Conservation (phyloP, 1,140 invertebrate species). For the Hypothenemus hampei region DNA sequence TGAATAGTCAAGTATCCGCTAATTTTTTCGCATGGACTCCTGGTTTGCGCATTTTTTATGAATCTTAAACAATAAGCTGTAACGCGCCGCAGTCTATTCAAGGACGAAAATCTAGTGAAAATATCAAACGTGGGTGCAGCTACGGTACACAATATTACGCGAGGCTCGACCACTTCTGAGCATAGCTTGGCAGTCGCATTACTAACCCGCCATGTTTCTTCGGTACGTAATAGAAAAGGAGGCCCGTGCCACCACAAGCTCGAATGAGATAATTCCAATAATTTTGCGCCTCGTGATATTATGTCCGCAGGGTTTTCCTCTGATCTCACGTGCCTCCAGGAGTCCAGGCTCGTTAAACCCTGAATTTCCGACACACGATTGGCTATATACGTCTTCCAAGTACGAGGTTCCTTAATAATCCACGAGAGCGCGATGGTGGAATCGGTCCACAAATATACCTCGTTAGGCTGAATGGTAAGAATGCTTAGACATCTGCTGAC, state of each 20-base stretch:
- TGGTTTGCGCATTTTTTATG: slow-evolving; percentile 2
- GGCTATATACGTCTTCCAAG: slow-evolving; percentile 24
- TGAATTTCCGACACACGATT: slow-evolving; percentile 23
- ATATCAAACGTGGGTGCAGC: slow-evolving; percentile 1
- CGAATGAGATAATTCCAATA: slow-evolving; percentile 12
- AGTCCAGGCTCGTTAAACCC: slow-evolving; percentile 28
- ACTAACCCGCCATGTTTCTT: background rate
- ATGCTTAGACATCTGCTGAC: background rate
- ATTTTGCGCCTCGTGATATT: slow-evolving; percentile 41
- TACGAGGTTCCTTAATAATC: slow-evolving; percentile 7
- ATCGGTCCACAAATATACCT: slow-evolving; percentile 23
- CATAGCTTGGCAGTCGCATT: slow-evolving; percentile 5
- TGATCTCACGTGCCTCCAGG: slow-evolving; percentile 40
- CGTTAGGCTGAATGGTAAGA: background rate
- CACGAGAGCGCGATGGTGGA: slow-evolving; percentile 29
- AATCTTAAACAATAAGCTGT: slow-evolving; percentile 18
- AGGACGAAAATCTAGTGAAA: background rate
- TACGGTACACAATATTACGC: background rate
- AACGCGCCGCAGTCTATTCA: slow-evolving; percentile 3
- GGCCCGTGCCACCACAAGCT: slow-evolving; percentile 20
- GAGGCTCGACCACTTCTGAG: slow-evolving; percentile 3
- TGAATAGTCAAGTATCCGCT: slow-evolving; percentile 1
- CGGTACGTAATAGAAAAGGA: background rate
- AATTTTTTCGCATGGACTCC: background rate
- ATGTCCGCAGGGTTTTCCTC: slow-evolving; percentile 44